These are phyloP conservation scores for Chroicocephalus ridibundus DNA, from an alignment of 2,113 vertebrate genomes.

Conservation along the genomic window DNA sequence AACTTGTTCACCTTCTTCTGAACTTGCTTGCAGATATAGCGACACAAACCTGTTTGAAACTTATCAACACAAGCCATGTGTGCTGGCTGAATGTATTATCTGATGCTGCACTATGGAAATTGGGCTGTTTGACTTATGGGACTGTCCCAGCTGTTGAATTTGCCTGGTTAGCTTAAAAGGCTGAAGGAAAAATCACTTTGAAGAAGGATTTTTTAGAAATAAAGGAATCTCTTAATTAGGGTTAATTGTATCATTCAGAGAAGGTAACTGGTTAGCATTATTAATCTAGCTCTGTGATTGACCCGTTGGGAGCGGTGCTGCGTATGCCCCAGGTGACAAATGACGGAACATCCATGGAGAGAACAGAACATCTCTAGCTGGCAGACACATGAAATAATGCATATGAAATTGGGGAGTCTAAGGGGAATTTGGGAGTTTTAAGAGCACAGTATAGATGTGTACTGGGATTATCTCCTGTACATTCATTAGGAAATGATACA, in stretches of 20 bases:
- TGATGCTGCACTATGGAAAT: background rate
- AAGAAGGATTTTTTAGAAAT: background rate
- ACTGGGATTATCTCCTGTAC: background rate
- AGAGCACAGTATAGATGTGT: background rate
- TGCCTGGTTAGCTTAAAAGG: background rate
- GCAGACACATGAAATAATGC: background rate
- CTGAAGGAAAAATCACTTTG: constrained; percentile 3
- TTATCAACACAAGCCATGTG: background rate
- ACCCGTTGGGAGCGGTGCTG: background rate
- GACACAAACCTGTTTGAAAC: background rate
- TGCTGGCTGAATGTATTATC: background rate
- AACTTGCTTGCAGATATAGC: background rate
- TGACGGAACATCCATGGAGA: background rate
- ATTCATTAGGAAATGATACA: background rate
- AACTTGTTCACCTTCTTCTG: background rate
- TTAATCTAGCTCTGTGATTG: background rate
- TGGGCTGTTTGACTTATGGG: background rate
- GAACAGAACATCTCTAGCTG: background rate
- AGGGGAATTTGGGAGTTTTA: background rate
- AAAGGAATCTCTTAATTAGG: background rate
- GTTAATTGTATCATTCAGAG: background rate
- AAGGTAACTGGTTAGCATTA: background rate
- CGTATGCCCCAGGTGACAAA: background rate
- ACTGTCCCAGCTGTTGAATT: background rate
- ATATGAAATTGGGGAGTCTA: background rate